Conservation (phyloP, 2,113 vertebrate species). For the Condylura cristata region DNA sequence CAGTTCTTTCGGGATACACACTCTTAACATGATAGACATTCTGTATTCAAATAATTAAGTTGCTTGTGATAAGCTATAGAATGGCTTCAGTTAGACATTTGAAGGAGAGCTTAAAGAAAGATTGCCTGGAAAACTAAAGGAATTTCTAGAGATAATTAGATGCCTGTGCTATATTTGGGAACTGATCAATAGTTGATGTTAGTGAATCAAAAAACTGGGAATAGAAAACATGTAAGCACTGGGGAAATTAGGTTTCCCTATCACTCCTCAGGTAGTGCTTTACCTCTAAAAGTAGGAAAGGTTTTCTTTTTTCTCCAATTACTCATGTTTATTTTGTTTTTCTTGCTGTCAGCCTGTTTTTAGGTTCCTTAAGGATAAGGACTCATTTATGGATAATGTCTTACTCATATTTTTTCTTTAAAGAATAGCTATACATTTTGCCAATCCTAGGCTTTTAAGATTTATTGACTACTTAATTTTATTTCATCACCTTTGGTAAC, state of each 20-base stretch:
- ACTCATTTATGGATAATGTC: background rate
- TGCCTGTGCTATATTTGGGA: background rate
- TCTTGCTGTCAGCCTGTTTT: background rate
- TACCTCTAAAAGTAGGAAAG: background rate
- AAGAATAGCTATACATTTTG: background rate
- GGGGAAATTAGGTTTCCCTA: background rate
- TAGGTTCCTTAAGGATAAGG: background rate
- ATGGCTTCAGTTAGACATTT: slow-evolving; percentile 23
- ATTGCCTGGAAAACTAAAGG: background rate
- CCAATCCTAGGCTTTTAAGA: background rate
- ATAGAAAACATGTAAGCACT: background rate
- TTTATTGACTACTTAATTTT: slow-evolving; percentile 16
- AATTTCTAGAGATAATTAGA: slow-evolving; percentile 35
- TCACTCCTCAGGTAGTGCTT: background rate
- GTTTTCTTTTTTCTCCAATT: background rate
- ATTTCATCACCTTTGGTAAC: background rate
- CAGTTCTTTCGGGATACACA: background rate
- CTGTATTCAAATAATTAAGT: background rate
- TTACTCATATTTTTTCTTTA: slow-evolving; percentile 22
- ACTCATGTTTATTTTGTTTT: background rate
- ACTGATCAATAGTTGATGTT: background rate
- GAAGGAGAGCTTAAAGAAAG: background rate
- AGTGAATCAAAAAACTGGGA: background rate
- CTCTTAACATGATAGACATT: background rate
- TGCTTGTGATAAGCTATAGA: background rate